Evolutionary conservation across 2,797 vertebrate species (phyloP), one percentile per base, ranked within the genome.

Genomic region (Eulemur rubriventer): DNA sequence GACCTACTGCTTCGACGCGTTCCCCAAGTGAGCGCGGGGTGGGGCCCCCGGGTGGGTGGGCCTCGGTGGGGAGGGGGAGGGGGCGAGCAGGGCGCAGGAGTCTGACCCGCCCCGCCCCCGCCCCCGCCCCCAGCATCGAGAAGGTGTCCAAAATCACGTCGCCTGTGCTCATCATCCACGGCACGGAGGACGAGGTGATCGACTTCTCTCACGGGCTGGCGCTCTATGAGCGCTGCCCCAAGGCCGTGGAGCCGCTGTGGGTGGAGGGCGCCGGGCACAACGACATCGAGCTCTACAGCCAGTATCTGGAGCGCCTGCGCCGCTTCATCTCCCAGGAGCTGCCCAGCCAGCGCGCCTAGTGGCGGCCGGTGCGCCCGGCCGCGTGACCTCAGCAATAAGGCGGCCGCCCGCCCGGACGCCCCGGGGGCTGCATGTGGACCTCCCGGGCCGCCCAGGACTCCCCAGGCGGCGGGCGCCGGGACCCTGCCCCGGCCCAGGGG

Each of bases 261-360:
- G 99, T 99, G 96, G 99, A 99, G 63, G 99, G 99, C 12, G 99
- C 99, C 0, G 99, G 99, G 22, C 99, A 99, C 99, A 99, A 99
- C 94, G 99, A 99, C 98, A 99, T 99, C 94, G 99, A 99, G 99
- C 99, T 99, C 96, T 99, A 99, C 99, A 99, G 99, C 98, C 99
- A 99, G 98, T 99, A 99, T 98, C 99, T 99, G 98, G 99, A 99
- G 98, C 99, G 99, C 97, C 99, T 99, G 98, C 99, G 99, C 91
- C 99, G 99, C 94, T 99, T 99, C 99, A 99, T 99, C 98, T 99
- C 99, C 97, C 99, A 99, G 98, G 99, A 99, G 98, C 99, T 99
- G 98, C 99, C 99, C 2, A 98, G 96, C 70, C 99, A 99, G 94
- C 99, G 99, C 91, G 98, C 98, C 98, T 99, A 98, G 99, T 33